Evolutionary conservation across 2,113 vertebrate species (phyloP), one percentile per base, ranked within the genome.

Genomic region (Dicentrarchus labrax): DNA sequence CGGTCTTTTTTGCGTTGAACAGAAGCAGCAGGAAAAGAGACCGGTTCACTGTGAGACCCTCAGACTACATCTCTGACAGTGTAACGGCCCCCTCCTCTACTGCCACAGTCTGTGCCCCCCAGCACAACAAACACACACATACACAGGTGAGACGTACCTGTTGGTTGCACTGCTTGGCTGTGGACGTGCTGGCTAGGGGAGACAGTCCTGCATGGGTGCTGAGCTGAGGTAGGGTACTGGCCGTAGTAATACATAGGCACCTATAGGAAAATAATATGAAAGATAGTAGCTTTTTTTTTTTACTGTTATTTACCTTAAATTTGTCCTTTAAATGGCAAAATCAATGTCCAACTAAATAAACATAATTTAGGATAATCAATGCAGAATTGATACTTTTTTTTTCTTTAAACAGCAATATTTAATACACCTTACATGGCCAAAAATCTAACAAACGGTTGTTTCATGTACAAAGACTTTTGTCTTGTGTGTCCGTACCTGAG

Each of bases 41-140:
- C 97, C 97, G 97, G 97, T 98, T 98, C 97, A 99, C 97, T 98
- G 97, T 98, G 97, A 98, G 97, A 98, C 96, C 96, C 96, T 97
- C 95, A 96, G 97, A 97, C 96, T 97, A 96, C 97, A 97, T 99
- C 98, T 98, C 98, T 97, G 96, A 99, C 98, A 99, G 98, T 98
- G 97, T 96, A 97, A 97, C 97, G 98, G 98, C 98, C 97, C 97
- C 97, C 96, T 93, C 96, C 95, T 97, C 96, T 96, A 93, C 96
- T 85, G 95, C 95, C 92, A 81, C 86, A 59, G 59, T 73, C 83
- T 59, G 65, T 15, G 54, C 50, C 43, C 41, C 21, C 62, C 39
- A 61, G 19, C 74, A 59, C 30, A 56, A 53, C 30, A 56, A 73
- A 78, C 53, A 56, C 50, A 72, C 60, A 80, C 53, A 74, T 50